Evolutionary conservation across 2,888 invertebrate genomes (phyloP), one percentile per base, ranked within the genome.

Genomic region (Leptarthrus brevirostris): DNA sequence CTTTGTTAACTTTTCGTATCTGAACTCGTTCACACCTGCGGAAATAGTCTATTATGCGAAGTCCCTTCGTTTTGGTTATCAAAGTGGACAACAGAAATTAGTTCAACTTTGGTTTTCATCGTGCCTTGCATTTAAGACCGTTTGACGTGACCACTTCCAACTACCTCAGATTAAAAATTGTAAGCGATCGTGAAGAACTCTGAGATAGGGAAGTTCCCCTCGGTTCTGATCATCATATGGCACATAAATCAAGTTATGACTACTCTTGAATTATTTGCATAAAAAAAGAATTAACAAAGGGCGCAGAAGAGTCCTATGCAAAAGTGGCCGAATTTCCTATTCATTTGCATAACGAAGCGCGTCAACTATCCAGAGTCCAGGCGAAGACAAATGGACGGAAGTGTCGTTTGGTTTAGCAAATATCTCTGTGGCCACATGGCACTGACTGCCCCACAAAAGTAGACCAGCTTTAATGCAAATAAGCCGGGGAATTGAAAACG

Each of bases 391-490:
- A 71, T 70, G 66, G 22, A 72, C 75, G 75, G 73, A 73, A 75
- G 75, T 75, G 64, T 75, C 73, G 66, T 72, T 74, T 70, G 75
- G 75, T 75, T 74, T 69, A 16, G 73, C 72, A 69, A 73, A 75
- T 69, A 75, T 74, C 64, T 72, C 73, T 75, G 75, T 75, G 75
- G 75, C 73, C 75, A 73, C 75, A 75, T 44, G 61, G 72, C 34
- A 58, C 70, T 73, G 47, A 66, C 52, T 69, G 69, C n/a, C 26
- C 73, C 20, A 36, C 18, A 12, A 30, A 47, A 47, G 24, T 47
- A 14, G 47, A 66, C 64, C 47, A 66, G 64, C 47, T 66, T 34
- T 16, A 10, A 66, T 66, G 64, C 44, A 66, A 66, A 66, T 66
- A 24, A 47, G 44, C 44, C 16, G 14, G 26, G n/a, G 30, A 54